phyloP scores from a whole-genome alignment of 2,113 vertebrate species.

The Vulpes vulpes region DNA sequence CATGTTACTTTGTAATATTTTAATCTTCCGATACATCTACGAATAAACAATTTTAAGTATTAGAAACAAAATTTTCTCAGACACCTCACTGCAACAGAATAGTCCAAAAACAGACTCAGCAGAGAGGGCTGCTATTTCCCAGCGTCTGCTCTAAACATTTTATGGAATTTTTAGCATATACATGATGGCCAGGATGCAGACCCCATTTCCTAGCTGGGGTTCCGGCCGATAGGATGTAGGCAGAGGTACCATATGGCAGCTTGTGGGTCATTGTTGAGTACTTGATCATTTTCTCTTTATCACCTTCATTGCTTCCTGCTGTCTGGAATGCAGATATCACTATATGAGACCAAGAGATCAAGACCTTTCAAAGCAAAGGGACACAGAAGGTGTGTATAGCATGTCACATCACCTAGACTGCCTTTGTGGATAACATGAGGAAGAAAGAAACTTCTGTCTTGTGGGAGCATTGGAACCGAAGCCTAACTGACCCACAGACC shows the following conservation, averaged over 20 bases:
- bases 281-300: constrained; percentile 17
- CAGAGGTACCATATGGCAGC: background rate
- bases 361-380: background rate
- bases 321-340: constrained; percentile 37
- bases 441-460: background rate
- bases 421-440: background rate
- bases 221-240: background rate
- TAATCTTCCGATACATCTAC: constrained; percentile 34
- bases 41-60: background rate
- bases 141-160: background rate
- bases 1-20: background rate
- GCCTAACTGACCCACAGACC: background rate
- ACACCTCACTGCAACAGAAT: background rate
- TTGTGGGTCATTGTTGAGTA: background rate
- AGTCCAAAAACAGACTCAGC: background rate
- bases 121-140: background rate
- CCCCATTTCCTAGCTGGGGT: background rate
- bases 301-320: background rate
- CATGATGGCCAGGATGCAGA: background rate
- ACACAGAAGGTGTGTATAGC: background rate
- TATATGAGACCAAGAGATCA: background rate
- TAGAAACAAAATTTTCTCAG: background rate
- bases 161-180: background rate
- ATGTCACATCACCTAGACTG: background rate
- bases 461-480: background rate